Evolutionary conservation across 2,888 invertebrate genomes (phyloP), one percentile per base, ranked within the genome.

Genomic region (Theodoxus fluviatilis): DNA sequence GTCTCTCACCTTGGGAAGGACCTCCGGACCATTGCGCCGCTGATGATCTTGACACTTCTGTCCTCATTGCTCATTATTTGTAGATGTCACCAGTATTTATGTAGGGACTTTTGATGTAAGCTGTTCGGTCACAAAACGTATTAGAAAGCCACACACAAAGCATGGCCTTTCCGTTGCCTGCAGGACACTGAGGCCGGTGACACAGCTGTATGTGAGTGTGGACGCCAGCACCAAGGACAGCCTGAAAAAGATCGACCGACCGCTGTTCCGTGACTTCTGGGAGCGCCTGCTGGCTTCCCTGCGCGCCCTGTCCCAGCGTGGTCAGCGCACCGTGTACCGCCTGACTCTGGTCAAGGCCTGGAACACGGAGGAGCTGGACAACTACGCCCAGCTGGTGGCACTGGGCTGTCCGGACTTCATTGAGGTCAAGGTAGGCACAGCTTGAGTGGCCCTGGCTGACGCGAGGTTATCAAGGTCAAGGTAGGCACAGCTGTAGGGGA

Each of bases 391-490:
- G 33, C 85, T 90, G 15, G 89, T 90, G 0, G 79, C 84, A 3
- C 74, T 88, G 7, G 90, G 90, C 15, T 83, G 88, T 68, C 90
- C 90, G 59, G 90, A 90, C 82, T 90, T 91, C 76, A 90, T 90
- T 75, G 90, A 90, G 84, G 87, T 91, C 49, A 90, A 90, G 86
- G 90, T 89, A n/a, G n/a, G n/a, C n/a, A n/a, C n/a, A n/a, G n/a
- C n/a, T n/a, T n/a, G n/a, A n/a, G n/a, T n/a, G n/a, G n/a, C n/a
- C n/a, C n/a, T n/a, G n/a, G n/a, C n/a, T n/a, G n/a, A n/a, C n/a
- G n/a, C n/a, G n/a, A n/a, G n/a, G n/a, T n/a, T n/a, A n/a, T n/a
- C n/a, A n/a, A n/a, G n/a, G n/a, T n/a, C n/a, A n/a, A n/a, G n/a
- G n/a, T n/a, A n/a, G n/a, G n/a, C n/a, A n/a, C n/a, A n/a, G n/a